phyloP scores from a whole-genome alignment of 1,140 invertebrate species.

The Drosophila ananassae region DNA sequence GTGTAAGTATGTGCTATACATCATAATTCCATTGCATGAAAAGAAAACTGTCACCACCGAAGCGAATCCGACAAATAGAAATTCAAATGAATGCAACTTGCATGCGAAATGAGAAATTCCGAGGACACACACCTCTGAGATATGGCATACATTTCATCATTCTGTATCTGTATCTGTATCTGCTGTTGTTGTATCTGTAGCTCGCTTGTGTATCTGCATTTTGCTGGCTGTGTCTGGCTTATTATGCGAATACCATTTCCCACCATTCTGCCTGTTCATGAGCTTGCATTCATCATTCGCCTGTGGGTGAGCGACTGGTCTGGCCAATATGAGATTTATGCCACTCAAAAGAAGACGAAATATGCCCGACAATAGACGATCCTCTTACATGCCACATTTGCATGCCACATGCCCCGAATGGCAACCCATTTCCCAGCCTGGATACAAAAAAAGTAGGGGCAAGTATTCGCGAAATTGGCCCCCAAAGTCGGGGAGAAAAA shows the following conservation, averaged over 20 bases:
- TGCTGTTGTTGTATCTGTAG: constrained; percentile 14
- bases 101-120: constrained; percentile 47
- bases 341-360: constrained; percentile 55
- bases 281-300: constrained; percentile 54
- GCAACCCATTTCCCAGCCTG: constrained; percentile 3
- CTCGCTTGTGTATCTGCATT: constrained; percentile 27
- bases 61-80: constrained; percentile 34
- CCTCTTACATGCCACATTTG: constrained; percentile 36
- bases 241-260: constrained; percentile 47
- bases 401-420: constrained; percentile 41
- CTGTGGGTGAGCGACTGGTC: constrained; percentile 22
- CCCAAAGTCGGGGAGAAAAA: constrained; percentile 18
- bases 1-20: background rate
- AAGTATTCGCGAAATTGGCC: constrained; percentile 46
- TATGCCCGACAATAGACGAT: constrained; percentile 51
- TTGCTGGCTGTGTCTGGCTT: constrained; percentile 32
- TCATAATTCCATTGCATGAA: constrained; percentile 10
- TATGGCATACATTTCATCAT: constrained; percentile 13
- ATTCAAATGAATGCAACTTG: constrained; percentile 66
- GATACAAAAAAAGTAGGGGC: background rate
- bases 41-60: constrained; percentile 25
- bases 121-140: constrained; percentile 13
- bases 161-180: constrained; percentile 14
- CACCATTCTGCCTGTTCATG: constrained; percentile 22
- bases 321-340: constrained; percentile 59